A percentile compares a stretch with the other conserved stretches of the same genome.
Evolutionary conservation across 2,113 vertebrate genomes (phyloP).

Genomic region (Platysteira castanea): DNA sequence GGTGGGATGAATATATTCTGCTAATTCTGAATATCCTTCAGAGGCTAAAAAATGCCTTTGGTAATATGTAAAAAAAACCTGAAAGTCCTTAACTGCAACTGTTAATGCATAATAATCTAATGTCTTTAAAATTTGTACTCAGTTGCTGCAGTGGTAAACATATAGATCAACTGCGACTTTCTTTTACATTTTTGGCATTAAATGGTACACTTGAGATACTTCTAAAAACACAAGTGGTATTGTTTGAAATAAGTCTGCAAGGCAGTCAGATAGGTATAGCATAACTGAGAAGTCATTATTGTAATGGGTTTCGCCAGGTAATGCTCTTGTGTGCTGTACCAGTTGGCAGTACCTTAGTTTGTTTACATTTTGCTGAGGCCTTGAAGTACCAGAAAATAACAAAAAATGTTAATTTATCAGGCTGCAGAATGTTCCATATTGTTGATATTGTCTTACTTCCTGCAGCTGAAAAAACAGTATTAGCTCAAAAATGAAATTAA

Average conservation of each 20-base stretch:
- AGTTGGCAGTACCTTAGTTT: neutral
- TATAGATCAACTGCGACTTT: neutral
- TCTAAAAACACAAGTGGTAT: neutral
- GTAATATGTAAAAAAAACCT: rapidly evolving
- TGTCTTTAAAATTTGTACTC: neutral
- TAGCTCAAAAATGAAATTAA: neutral
- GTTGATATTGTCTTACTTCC: neutral
- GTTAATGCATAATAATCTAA: neutral
- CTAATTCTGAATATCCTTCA: neutral
- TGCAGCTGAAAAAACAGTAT: neutral
- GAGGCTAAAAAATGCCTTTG: neutral
- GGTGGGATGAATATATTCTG: neutral
- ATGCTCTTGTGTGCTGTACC: neutral
- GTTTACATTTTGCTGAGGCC: neutral
- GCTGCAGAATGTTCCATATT: neutral
- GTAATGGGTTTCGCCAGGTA: neutral
- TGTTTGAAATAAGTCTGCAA: neutral
- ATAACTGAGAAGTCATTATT: neutral
- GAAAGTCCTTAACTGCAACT: neutral
- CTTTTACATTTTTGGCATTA: neutral
- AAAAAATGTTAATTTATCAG: neutral
- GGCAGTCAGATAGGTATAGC: neutral
- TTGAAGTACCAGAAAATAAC: neutral
- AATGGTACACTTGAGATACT: neutral
- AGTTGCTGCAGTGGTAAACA: neutral